Conservation (phyloP, 2,113 vertebrate species). For the Rattus rattus region DNA sequence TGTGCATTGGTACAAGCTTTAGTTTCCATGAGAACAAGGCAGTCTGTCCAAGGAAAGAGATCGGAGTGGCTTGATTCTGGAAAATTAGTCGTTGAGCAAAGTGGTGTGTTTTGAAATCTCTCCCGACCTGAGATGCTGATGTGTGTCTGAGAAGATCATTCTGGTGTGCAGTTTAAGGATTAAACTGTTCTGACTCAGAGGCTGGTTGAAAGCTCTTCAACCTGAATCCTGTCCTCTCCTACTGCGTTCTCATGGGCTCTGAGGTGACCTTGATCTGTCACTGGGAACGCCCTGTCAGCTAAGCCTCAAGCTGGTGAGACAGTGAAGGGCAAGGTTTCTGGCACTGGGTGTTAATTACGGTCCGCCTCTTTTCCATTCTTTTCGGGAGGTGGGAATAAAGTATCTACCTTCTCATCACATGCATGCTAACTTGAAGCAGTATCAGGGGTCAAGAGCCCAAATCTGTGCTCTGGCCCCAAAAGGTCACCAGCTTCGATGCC, state of each 20-base stretch:
- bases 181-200: accelerated
- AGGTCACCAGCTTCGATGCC: neutral
- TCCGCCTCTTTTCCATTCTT: neutral
- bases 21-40: neutral
- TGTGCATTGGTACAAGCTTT: neutral
- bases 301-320: neutral
- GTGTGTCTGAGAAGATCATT: neutral
- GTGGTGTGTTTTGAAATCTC: slow-evolving; percentile 1
- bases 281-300: neutral
- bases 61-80: neutral
- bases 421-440: neutral
- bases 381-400: neutral
- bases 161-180: neutral
- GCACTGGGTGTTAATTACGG: neutral
- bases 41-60: neutral
- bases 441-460: neutral
- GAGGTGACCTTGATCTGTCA: neutral
- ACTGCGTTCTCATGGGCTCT: neutral
- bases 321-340: neutral
- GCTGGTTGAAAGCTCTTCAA: neutral
- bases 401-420: neutral
- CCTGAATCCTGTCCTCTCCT: neutral
- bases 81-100: neutral
- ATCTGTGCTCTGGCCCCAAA: neutral
- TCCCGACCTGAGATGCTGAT: neutral